A percentile compares a stretch with the other conserved stretches of the same genome.
Evolutionary conservation across 2,797 vertebrate species (phyloP).

Genomic region (Chaetodon trifasciatus): DNA sequence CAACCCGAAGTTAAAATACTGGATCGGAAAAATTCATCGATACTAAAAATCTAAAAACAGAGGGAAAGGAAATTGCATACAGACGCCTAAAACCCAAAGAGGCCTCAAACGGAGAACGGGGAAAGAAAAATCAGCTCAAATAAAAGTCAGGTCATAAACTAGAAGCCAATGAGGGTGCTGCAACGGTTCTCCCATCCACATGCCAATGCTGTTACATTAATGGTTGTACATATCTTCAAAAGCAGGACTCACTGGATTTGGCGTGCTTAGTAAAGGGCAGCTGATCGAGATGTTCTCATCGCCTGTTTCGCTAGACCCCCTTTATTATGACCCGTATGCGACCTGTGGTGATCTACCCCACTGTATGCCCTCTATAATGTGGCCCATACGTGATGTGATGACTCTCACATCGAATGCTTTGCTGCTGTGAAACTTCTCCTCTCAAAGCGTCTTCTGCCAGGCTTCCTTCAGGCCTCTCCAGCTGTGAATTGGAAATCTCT

Average conservation of each 20-base stretch:
- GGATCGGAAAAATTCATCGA: conserved; percentile 22
- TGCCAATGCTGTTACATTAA: conserved; percentile 71
- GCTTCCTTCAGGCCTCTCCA: conserved; percentile 18
- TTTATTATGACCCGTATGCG: conserved; percentile 59
- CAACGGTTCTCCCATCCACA: conserved; percentile 77
- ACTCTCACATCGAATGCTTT: background rate
- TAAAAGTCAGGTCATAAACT: conserved; percentile 36
- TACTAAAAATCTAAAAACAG: conserved; percentile 48
- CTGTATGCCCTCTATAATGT: conserved; percentile 9
- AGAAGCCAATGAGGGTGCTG: conserved; percentile 67
- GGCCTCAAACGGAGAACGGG: conserved; percentile 21
- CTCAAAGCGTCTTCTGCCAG: conserved; percentile 13
- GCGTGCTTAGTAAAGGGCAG: conserved; percentile 51
- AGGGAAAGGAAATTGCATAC: conserved; percentile 47
- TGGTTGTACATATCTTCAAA: conserved; percentile 34
- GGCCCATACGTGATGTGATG: conserved; percentile 10
- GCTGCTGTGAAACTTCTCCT: background rate
- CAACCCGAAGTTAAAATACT: conserved; percentile 54
- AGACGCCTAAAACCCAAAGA: conserved; percentile 38
- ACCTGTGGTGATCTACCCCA: conserved; percentile 34
- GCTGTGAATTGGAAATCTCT: conserved; percentile 50
- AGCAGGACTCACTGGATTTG: conserved; percentile 63
- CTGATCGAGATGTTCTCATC: conserved; percentile 37
- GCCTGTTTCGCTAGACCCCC: conserved; percentile 20
- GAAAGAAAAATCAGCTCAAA: conserved; percentile 39